Base-by-base conservation (phyloP, 37 sponge, comb jelly and placozoan genomes). In the Chondrosia reniformis region DNA sequence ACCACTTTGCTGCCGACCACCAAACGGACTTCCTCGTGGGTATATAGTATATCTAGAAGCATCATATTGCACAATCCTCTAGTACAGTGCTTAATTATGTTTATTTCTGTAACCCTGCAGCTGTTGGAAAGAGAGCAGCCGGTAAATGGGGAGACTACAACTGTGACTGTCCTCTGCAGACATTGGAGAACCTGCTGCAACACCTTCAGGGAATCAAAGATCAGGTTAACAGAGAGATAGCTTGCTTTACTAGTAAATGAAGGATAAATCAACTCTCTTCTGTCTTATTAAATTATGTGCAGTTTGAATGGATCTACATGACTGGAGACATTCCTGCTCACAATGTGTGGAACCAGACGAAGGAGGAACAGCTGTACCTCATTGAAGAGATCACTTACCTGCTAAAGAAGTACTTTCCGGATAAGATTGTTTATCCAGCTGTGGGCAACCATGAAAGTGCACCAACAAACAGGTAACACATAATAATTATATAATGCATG, bases 261-360 rank as follows among this genome's bases (percentile, higher is more conserved):
- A n/a, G n/a, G n/a, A n/a, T n/a, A n/a, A n/a, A n/a, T n/a, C n/a
- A n/a, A n/a, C n/a, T n/a, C n/a, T n/a, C n/a, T n/a, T n/a, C n/a
- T n/a, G n/a, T n/a, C n/a, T n/a, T n/a, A n/a, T n/a, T n/a, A n/a
- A n/a, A n/a, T n/a, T n/a, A n/a, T n/a, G n/a, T n/a, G 13, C 67
- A 92, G 80, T 92, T 92, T 75, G 98, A 97, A 57, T 82, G 87
- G 79, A 76, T 94, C 27, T 94, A 92, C 57, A 78, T 89, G 84
- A 97, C 98, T 54, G 98, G 98, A 3, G 98, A 97, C 73, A 78
- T 97, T 22, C 98, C 98, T n/a, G 83, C 98, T 8, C 98, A 97
- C 76, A 85, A 97, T 39, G 91, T 94, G 22, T 97, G 98, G 98
- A 92, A 97, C 83, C 98, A 97, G 80, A 65, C 88, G 31, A 74